A percentile compares a stretch with the other conserved stretches of the same genome.
These are phyloP conservation scores for Psammodynastes pulverulentus DNA, from an alignment of 2,113 vertebrate genomes.

Conservation along the genomic window DNA sequence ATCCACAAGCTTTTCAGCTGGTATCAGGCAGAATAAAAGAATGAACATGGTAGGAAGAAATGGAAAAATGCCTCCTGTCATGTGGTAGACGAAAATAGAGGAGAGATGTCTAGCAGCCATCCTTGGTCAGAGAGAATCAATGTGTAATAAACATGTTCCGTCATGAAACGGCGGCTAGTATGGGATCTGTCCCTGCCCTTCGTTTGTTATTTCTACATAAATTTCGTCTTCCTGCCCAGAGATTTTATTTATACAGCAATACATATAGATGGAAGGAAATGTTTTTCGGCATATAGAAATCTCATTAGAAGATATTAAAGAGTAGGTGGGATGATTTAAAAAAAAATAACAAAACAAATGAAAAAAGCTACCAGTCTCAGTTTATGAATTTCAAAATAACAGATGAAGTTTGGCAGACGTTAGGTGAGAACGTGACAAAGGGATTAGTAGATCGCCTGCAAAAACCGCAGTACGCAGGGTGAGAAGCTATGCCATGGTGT, in stretches of 20 bases:
- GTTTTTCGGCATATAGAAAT: not conserved
- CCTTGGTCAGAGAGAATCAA: not conserved
- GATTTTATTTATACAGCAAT: not conserved
- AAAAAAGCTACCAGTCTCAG: not conserved
- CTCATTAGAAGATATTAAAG: not conserved
- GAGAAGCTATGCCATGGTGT: not conserved
- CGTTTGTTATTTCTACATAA: not conserved
- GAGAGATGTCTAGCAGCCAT: not conserved
- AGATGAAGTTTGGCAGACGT: not conserved
- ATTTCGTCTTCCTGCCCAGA: not conserved
- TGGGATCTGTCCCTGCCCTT: not conserved
- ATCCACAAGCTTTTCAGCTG: not conserved
- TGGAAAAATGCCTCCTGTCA: not conserved
- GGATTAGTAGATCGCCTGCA: not conserved
- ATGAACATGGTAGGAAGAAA: not conserved
- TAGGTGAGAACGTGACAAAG: not conserved
- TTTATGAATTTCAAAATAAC: not conserved
- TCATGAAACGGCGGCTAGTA: not conserved
- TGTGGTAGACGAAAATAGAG: not conserved
- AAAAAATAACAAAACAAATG: not conserved
- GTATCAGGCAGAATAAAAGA: not conserved
- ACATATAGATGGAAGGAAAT: not conserved
- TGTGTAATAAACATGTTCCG: not conserved
- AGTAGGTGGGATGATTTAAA: not conserved
- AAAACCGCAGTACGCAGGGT: not conserved